Conservation (phyloP, 1,140 invertebrate species). For the Prorops nasuta region DNA sequence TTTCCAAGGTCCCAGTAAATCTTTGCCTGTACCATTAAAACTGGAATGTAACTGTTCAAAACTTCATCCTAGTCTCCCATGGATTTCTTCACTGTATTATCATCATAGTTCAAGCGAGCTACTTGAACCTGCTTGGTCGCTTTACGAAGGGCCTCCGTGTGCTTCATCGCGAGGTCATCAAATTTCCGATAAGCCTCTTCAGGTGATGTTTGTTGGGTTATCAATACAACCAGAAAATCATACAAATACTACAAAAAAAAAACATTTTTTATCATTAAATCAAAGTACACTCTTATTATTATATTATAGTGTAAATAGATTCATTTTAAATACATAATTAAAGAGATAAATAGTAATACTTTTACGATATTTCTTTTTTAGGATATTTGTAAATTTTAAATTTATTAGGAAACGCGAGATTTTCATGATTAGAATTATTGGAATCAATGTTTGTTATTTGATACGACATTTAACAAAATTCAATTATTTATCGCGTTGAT, state of each 20-base stretch:
- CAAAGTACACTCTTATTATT: no score
- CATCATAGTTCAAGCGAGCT: conserved; percentile 82
- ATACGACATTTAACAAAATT: no score
- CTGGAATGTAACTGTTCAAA: conserved; percentile 86
- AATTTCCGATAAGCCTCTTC: conserved; percentile 97
- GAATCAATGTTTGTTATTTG: no score
- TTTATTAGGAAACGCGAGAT: no score
- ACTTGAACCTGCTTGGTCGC: conserved; percentile 92
- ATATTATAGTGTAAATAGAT: no score
- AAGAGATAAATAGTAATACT: no score
- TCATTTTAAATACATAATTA: no score
- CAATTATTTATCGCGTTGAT: no score
- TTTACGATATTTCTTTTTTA: no score
- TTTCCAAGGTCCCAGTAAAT: conserved; percentile 98
- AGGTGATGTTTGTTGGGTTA: conserved; percentile 95
- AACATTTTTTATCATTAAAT: no score
- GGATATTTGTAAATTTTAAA: no score
- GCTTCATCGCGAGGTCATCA: conserved; percentile 89
- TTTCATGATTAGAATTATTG: no score
- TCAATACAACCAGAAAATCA: conserved; percentile 90
- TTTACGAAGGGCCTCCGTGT: conserved; percentile 88
- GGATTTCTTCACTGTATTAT: conserved; percentile 84
- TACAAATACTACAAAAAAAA: conserved; percentile 74
- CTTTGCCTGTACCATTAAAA: conserved; percentile 98
- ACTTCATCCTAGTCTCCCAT: conserved; percentile 93